A percentile compares a stretch with the other conserved stretches of the same genome.
Conservation (phyloP, 2,888 invertebrate species). For the Nemoura dubitans region DNA sequence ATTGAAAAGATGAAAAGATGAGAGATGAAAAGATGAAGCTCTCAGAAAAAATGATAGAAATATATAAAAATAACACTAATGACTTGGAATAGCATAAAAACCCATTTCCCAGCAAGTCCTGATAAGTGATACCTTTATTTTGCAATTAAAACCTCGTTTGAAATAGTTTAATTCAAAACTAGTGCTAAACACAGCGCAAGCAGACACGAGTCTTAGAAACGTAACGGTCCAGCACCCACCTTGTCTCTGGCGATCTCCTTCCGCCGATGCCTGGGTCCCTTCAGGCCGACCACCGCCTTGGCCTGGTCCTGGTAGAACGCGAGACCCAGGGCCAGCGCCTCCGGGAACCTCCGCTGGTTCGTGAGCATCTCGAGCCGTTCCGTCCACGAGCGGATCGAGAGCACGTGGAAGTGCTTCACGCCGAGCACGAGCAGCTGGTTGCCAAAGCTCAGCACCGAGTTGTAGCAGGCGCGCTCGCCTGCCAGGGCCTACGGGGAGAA, state of each 20-base stretch:
- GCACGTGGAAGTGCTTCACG: conserved; percentile 67
- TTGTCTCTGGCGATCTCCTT: conserved; percentile 61
- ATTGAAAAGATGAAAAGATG: too few relatives aligned
- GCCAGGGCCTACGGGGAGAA: conserved; percentile 66
- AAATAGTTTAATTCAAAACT: too few relatives aligned
- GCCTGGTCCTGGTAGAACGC: conserved; percentile 70
- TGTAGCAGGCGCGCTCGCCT: conserved; percentile 79
- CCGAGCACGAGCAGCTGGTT: conserved; percentile 77
- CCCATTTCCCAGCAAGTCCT: too few relatives aligned
- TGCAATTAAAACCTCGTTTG: too few relatives aligned
- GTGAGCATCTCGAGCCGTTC: conserved; percentile 71
- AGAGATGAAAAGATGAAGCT: too few relatives aligned
- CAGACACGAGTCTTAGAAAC: too few relatives aligned
- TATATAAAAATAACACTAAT: too few relatives aligned
- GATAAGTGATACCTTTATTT: too few relatives aligned
- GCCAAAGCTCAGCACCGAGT: conserved; percentile 73
- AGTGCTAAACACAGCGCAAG: too few relatives aligned
- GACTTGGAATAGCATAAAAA: too few relatives aligned
- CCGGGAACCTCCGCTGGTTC: conserved; percentile 65
- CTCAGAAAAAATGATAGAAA: too few relatives aligned
- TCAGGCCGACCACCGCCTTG: conserved; percentile 69
- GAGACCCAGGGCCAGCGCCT: conserved; percentile 68
- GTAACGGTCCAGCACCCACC: conserved; percentile 50
- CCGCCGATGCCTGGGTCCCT: conserved; percentile 62
- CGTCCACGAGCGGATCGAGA: conserved; percentile 72